Evolutionary conservation across 2,113 vertebrate species (phyloP), one percentile per base, ranked within the genome.

Genomic region (Pelecanus crispus): DNA sequence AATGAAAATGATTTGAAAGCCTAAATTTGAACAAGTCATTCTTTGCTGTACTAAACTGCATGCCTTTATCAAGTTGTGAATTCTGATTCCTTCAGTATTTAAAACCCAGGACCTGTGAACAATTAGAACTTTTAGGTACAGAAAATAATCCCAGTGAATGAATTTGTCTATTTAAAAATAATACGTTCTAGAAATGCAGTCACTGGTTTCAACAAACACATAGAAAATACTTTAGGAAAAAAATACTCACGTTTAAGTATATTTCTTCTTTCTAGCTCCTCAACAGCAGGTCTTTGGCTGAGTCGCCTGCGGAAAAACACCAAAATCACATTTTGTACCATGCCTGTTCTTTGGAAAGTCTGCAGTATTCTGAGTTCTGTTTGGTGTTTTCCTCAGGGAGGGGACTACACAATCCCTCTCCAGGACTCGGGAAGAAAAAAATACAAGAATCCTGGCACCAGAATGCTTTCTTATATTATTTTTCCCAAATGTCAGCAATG

Each of bases 261-360:
- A 97, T 99, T 99, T 52, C 99, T 98, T 95, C 99, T 99, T 98
- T 99, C 99, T 96, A 99, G 98, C 97, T 99, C 99, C 95, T 99
- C 99, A 96, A 99, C 99, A 6, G 99, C 99, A 13, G 99, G 99
- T 97, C 99, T 98, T 97, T 99, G 99, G 98, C 99, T 99, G 97
- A 99, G 98, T 96, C 99, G 98, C 98, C 99, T 99, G 98, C 99
- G 99, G 97, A 99, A 99, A 98, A 99, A 99, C 98, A 99, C 99
- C 94, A 99, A 97, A 96, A 99, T 99, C 94, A 99, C 98, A 96
- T 99, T 99, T 98, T 99, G 99, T 97, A 99, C 99, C 99, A 99
- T 99, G 96, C 65, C 72, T 87, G 82, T 61, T 78, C 92, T 93
- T 85, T 81, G 79, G n/a, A 62, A 94, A 95, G 96, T 84, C 95